Evolutionary conservation across 2,888 invertebrate genomes (phyloP).

Genomic region (Pachycephus smyrnensis): DNA sequence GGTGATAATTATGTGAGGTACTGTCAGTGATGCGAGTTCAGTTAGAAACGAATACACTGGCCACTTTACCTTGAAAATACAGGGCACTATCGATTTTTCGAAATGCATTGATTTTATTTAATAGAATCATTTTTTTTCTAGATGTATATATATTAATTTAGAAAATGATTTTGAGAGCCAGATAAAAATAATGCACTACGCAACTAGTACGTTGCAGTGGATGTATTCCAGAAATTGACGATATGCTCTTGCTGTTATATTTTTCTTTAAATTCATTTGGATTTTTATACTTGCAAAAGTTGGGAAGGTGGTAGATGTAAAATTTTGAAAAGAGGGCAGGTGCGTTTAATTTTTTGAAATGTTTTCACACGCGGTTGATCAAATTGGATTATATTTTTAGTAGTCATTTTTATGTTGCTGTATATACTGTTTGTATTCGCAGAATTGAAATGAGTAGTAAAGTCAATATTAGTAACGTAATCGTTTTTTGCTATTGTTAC

Average conservation of each 20-base stretch:
- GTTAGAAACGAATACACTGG: conserved; percentile 22
- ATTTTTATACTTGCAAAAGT: background rate
- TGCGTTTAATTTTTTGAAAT: background rate
- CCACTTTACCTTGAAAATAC: background rate
- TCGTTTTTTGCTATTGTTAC: background rate
- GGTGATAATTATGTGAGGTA: conserved; percentile 41
- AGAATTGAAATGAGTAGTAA: background rate
- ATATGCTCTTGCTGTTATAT: background rate
- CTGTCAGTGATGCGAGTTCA: conserved; percentile 23
- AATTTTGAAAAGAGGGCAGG: no score
- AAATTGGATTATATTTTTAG: background rate
- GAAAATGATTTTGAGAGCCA: no score
- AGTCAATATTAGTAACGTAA: background rate
- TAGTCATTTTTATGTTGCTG: background rate
- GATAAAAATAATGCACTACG: background rate
- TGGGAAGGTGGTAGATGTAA: background rate
- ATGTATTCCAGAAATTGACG: background rate
- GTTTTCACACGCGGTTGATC: no score
- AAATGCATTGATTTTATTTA: background rate
- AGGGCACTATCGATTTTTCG: background rate
- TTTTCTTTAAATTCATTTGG: no score
- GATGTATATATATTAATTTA: no score
- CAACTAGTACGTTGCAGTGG: background rate
- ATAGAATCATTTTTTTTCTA: background rate
- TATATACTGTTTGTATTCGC: background rate